Evolutionary conservation across 2,888 invertebrate genomes (phyloP).

Genomic region (Synergus gifuensis): DNA sequence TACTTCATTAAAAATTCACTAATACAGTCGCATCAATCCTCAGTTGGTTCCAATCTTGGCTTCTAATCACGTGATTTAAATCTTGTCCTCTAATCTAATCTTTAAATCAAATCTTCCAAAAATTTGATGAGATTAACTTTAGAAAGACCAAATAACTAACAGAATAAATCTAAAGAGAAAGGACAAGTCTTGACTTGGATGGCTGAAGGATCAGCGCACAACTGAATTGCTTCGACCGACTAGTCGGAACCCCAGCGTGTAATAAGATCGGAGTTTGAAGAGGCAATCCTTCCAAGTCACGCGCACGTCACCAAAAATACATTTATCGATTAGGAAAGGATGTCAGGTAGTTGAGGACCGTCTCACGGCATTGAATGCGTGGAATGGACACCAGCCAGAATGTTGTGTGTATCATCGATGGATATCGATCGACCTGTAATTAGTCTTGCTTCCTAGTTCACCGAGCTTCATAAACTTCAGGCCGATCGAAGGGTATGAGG

Average conservation of each 20-base stretch:
- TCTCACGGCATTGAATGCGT: constrained; percentile 39
- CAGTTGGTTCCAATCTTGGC: not conserved
- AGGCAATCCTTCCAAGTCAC: constrained; percentile 53
- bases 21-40: not conserved
- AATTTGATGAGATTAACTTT: not conserved
- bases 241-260: constrained; percentile 2
- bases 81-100: not conserved
- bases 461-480: constrained; percentile 38
- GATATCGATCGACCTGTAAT: constrained; percentile 70
- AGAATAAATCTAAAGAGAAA: not conserved
- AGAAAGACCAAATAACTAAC: not conserved
- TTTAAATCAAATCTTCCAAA: too few species aligned
- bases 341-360: constrained; percentile 43
- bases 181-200: constrained; percentile 14
- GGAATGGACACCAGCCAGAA: not conserved
- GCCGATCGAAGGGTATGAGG: constrained; percentile 9
- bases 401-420: constrained; percentile 66
- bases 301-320: constrained; percentile 58
- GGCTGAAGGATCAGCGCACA: constrained; percentile 17
- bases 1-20: not conserved
- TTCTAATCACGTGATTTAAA: not conserved
- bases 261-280: constrained; percentile 48
- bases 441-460: constrained; percentile 56
- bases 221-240: constrained; percentile 36
- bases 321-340: constrained; percentile 57